These are phyloP conservation scores for Naso thynnoides DNA, from an alignment of 2,797 vertebrate genomes.

Conservation along the genomic window DNA sequence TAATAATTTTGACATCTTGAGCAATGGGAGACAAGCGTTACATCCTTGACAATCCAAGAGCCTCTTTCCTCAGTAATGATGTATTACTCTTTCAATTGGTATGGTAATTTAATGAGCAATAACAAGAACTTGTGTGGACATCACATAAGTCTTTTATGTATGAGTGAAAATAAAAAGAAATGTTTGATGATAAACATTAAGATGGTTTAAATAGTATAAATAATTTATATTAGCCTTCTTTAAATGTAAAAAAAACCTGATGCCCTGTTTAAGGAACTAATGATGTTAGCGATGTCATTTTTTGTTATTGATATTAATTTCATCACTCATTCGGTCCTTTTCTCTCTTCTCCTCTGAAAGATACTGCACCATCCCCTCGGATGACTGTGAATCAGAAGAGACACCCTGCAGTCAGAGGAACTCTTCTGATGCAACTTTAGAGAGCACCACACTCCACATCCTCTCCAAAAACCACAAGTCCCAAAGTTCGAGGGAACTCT, in stretches of 20 bases:
- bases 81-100: conserved; percentile 5
- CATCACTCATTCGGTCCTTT: neutral
- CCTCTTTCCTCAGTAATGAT: conserved; percentile 1
- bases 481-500: conserved; percentile 74
- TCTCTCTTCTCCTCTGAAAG: conserved; percentile 57
- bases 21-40: conserved; percentile 10
- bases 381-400: conserved; percentile 79
- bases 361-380: conserved; percentile 60
- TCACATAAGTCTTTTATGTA: neutral
- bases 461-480: conserved; percentile 65
- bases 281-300: neutral
- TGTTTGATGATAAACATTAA: neutral
- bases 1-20: conserved; percentile 48
- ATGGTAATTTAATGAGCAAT: neutral
- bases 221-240: neutral
- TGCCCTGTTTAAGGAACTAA: neutral
- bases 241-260: neutral
- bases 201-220: neutral
- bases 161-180: neutral
- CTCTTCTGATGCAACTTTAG: conserved; percentile 65
- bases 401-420: conserved; percentile 59
- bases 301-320: neutral
- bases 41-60: neutral
- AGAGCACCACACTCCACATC: conserved; percentile 88
- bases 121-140: neutral